Base-by-base conservation (phyloP, 2,888 invertebrate genomes). In the Pachydiplax longipennis region DNA sequence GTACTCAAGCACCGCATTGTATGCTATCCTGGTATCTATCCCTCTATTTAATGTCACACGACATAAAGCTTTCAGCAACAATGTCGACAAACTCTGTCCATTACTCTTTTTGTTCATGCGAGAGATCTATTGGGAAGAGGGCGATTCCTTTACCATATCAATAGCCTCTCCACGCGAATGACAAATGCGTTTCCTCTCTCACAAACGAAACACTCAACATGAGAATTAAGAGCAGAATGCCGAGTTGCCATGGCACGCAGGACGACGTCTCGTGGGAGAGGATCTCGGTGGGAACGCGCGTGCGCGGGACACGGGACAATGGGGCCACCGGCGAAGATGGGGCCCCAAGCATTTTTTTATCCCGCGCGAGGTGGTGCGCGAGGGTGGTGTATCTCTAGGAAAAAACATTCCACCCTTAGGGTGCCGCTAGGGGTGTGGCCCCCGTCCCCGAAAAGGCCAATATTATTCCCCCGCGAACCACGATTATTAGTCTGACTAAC, bases 401-500 rank as follows among this genome's bases (percentile, higher is more conserved):
- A 73, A 73, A 73, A 73, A 73, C 73, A 73, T 25, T 73, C 73
- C 73, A 12, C 73, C 73, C 73, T 73, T 31, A 73, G 65, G 65
- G 65, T 65, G 65, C 65, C 25, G 12, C 65, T 3, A 73, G 31
- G 73, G 73, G 73, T 73, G 73, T 73, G 73, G 73, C 73, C 25
- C 87, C 61, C 83, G 35, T 58, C 22, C 37, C 35, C 35, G 18
- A 61, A 58, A n/a, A 87, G 15, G 61, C 61, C 10, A 87, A 87
- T 61, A 35, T 58, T 48, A 87, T 61, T 35, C 58, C 48, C 48
- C 82, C 53, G n/a, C 44, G 8, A 2, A 25, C 80, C 87, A 48
- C 87, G 87, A 87, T 87, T 87, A 87, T 87, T 87, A 87, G 87
- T 87, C 87, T 37, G 61, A 31, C 87, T 87, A 87, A 87, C 87